A percentile compares a stretch with the other conserved stretches of the same genome.
These are phyloP conservation scores for Toxotes lorentzi DNA, from an alignment of 2,797 vertebrate species.

Conservation along the genomic window DNA sequence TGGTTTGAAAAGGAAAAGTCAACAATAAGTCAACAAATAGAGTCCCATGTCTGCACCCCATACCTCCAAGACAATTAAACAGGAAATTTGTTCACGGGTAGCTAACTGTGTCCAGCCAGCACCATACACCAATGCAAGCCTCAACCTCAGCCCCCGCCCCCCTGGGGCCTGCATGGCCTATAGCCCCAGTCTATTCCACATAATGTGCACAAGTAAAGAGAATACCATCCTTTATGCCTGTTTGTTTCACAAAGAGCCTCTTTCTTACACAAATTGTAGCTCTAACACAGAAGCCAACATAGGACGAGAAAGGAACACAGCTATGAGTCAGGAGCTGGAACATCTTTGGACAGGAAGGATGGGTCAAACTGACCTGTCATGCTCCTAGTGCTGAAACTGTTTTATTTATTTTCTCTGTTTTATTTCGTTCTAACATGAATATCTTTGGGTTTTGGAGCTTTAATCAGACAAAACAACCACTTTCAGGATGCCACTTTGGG, in stretches of 20 bases:
- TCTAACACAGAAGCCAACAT: slow-evolving; percentile 23
- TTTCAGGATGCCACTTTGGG: not conserved
- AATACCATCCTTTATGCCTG: slow-evolving; percentile 65
- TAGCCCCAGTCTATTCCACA: slow-evolving; percentile 20
- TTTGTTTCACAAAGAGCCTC: slow-evolving; percentile 65
- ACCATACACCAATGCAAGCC: slow-evolving; percentile 62
- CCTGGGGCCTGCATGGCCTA: slow-evolving; percentile 14
- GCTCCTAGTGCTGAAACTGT: not conserved
- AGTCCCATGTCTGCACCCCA: not conserved
- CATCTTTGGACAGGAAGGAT: slow-evolving; percentile 1
- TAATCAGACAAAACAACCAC: not conserved
- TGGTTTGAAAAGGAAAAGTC: slow-evolving; percentile 1
- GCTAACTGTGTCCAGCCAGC: slow-evolving; percentile 52
- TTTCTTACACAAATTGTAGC: slow-evolving; percentile 49
- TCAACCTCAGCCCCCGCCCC: slow-evolving; percentile 15
- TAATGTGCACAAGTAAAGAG: slow-evolving; percentile 51
- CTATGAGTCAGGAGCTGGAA: slow-evolving; percentile 17
- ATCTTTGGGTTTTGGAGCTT: not conserved
- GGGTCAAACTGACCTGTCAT: not conserved
- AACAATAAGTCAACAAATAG: slow-evolving; percentile 3
- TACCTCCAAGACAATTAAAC: slow-evolving; percentile 28
- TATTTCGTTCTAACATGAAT: not conserved
- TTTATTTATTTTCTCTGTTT: not conserved
- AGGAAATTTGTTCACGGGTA: slow-evolving; percentile 62
- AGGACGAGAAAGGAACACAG: slow-evolving; percentile 19